Evolutionary conservation across 2,797 vertebrate genomes (phyloP).

Genomic region (Tauraco hartlaubi): DNA sequence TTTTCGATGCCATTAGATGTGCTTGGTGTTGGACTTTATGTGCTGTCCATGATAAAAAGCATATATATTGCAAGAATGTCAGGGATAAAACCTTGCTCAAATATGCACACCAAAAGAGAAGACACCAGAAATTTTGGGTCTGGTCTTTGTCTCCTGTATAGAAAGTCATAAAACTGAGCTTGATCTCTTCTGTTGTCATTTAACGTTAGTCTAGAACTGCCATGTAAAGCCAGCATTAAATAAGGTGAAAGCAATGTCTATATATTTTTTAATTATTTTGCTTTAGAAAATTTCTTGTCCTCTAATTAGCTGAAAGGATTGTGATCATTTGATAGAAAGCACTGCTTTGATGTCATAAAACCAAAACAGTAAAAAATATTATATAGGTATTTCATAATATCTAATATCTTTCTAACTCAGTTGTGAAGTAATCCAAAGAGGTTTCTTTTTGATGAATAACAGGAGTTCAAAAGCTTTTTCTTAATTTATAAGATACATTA

Average conservation of each 20-base stretch:
- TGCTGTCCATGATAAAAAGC: neutral
- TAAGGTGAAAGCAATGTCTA: neutral
- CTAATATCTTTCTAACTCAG: neutral
- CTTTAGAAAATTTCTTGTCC: neutral
- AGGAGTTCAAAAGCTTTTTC: conserved; percentile 44
- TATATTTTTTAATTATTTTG: neutral
- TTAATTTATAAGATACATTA: conserved; percentile 48
- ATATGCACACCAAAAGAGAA: neutral
- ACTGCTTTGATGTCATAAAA: conserved; percentile 10
- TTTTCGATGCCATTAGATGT: neutral
- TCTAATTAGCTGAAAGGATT: neutral
- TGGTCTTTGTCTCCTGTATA: neutral
- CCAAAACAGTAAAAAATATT: neutral
- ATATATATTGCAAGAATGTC: neutral
- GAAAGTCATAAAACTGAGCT: neutral
- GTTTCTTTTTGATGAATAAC: conserved; percentile 25
- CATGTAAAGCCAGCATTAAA: neutral
- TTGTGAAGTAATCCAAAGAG: neutral
- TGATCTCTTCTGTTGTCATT: neutral
- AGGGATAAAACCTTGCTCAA: neutral
- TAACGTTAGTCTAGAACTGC: neutral
- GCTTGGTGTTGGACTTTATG: neutral
- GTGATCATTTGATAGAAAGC: neutral
- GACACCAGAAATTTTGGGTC: neutral
- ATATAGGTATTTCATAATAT: neutral